Base-by-base conservation (phyloP, 2,113 vertebrate genomes). In the Turdus rufiventris region DNA sequence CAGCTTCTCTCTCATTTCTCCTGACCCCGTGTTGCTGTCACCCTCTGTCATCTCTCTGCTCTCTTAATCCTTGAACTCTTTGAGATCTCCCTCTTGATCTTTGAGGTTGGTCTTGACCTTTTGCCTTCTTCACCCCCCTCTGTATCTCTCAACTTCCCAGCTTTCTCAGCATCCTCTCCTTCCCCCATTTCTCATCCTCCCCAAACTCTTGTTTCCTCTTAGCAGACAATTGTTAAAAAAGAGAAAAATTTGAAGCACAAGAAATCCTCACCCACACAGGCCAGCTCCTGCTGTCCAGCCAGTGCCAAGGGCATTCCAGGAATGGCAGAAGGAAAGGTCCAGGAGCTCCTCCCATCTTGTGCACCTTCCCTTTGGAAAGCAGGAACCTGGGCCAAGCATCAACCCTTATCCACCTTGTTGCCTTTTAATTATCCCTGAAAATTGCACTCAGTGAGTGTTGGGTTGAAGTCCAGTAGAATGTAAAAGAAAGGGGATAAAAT, bases 361-460 rank as follows among this genome's bases (percentile, higher is more conserved):
- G 54, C 20, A 10, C 1, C 15, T 34, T 53, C 17, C 20, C 13
- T 82, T 62, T 79, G 51, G 48, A 43, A 14, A 2, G 1, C 17
- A 20, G 51, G 18, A 71, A 28, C 14, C 14, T 10, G 36, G 36
- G 34, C 21, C 54, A 48, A 3, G 29, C 19, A 0, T 2, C 6
- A 5, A 36, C 29, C 33, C 25, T 63, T 50, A 9, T 3, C 12
- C 29, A 2, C 29, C 23, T 12, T 33, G 28, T 5, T 81, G 28
- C 54, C 24, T 43, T 70, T 40, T 45, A 13, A n/a, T 20, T 42
- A 7, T 50, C 38, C 16, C 16, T 78, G 56, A 50, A 88, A 79
- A 47, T 6, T 13, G 34, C 5, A 3, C 15, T 91, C 56, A 1
- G 5, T 20, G 18, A 58, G 18, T 1, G 1, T 2, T 42, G 56